phyloP scores from a whole-genome alignment of 2,113 vertebrate genomes.

The Paratilapia polleni region DNA sequence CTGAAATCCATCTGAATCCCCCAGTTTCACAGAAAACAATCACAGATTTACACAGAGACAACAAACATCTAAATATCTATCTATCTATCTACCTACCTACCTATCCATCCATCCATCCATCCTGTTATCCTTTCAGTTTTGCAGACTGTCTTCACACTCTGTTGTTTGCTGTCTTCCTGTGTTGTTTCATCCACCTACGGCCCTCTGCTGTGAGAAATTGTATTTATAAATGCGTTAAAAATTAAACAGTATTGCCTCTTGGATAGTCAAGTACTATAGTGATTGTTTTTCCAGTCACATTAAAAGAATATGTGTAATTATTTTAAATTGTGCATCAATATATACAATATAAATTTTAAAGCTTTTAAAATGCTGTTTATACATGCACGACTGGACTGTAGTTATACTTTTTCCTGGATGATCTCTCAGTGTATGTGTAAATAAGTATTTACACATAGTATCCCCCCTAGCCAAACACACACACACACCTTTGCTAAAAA shows the following conservation, averaged over 20 bases:
- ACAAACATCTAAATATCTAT: neutral
- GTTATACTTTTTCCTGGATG: accelerated
- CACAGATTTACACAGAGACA: neutral
- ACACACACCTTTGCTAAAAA: neutral
- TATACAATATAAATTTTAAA: neutral
- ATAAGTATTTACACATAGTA: too few relatives aligned
- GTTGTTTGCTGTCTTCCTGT: constrained; percentile 31
- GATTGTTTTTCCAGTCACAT: constrained; percentile 4
- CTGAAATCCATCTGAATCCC: constrained; percentile 1
- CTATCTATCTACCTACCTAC: neutral
- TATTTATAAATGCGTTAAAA: constrained; percentile 47
- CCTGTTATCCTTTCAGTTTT: neutral
- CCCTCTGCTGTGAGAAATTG: constrained; percentile 53
- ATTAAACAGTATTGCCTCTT: neutral
- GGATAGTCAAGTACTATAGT: neutral
- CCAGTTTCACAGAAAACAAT: neutral
- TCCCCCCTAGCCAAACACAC: too few relatives aligned
- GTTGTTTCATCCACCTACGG: constrained; percentile 53
- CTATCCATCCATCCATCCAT: neutral
- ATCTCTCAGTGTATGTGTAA: neutral
- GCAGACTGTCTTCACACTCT: constrained; percentile 25
- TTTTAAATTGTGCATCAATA: neutral
- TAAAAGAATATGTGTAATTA: neutral
- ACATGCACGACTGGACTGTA: neutral
- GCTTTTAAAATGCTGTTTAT: neutral